phyloP scores from a whole-genome alignment of 2,113 vertebrate species.

The Psilopsiagon aymara region DNA sequence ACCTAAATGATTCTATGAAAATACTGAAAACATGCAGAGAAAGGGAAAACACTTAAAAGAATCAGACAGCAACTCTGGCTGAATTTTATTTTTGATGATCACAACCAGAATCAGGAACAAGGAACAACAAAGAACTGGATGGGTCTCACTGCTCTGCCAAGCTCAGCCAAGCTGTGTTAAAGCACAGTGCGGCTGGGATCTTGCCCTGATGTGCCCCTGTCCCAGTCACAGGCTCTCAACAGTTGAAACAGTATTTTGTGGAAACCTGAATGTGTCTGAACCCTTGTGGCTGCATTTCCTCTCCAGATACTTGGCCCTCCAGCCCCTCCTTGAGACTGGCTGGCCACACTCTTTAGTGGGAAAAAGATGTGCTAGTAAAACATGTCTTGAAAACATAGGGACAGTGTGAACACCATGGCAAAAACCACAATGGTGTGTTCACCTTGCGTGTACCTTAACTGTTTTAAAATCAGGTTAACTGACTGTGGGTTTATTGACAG shows the following conservation, averaged over 20 bases:
- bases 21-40: neutral
- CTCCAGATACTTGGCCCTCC: neutral
- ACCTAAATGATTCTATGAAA: neutral
- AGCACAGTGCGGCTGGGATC: neutral
- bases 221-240: rapidly evolving
- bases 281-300: neutral
- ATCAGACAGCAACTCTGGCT: neutral
- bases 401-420: neutral
- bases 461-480: slow-evolving; percentile 36
- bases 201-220: neutral
- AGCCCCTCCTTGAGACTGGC: neutral
- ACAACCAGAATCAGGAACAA: neutral
- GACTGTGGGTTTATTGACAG: neutral
- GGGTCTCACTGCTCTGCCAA: neutral
- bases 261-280: neutral
- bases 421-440: neutral
- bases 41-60: neutral
- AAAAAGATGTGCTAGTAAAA: neutral
- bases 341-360: neutral
- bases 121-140: neutral
- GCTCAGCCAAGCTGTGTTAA: rapidly evolving
- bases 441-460: neutral
- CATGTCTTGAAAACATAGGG: rapidly evolving
- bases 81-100: neutral
- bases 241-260: rapidly evolving